These are phyloP conservation scores for Platorchestia sp. DNA, from an alignment of 1,140 invertebrate species.

Conservation along the genomic window DNA sequence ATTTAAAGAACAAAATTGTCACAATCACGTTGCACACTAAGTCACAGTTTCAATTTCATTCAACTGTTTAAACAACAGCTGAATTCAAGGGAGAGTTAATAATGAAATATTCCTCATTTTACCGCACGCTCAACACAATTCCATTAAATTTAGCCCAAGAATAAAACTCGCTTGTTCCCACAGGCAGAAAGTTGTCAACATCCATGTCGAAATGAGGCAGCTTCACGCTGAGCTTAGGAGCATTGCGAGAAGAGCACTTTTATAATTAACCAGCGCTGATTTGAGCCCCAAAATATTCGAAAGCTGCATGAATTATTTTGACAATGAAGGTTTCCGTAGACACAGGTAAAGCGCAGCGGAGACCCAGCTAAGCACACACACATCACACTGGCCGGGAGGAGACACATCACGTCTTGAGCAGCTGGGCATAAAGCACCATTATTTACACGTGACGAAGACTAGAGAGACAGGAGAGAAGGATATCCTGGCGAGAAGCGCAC, in stretches of 20 bases:
- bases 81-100: background rate
- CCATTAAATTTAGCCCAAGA: background rate
- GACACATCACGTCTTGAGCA: conserved; percentile 29
- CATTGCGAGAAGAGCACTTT: background rate
- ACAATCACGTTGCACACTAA: no score
- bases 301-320: background rate
- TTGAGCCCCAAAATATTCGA: background rate
- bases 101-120: background rate
- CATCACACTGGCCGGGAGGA: background rate
- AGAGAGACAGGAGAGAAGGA: background rate
- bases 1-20: no score
- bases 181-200: background rate
- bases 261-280: background rate
- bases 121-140: background rate
- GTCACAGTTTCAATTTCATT: no score
- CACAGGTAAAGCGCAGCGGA: background rate
- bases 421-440: conserved; percentile 27
- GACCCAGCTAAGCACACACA: background rate
- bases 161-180: background rate
- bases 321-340: background rate
- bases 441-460: conserved; percentile 42
- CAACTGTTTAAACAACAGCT: background rate
- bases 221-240: background rate
- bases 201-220: background rate
- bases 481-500: background rate